phyloP scores from a whole-genome alignment of 2,888 invertebrate species.

The Patella ulyssiponensis region DNA sequence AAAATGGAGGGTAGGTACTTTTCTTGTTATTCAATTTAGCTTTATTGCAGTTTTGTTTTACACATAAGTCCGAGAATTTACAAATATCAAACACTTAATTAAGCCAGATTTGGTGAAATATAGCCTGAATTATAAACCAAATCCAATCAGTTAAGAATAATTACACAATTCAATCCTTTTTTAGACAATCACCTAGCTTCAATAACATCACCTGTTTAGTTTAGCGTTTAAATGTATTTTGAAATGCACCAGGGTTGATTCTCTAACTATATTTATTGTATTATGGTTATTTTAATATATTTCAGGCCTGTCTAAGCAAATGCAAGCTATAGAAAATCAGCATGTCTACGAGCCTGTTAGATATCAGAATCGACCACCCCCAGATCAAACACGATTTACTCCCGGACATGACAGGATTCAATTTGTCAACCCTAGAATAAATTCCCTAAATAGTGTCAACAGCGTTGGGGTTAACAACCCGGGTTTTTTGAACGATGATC shows the following conservation, averaged over 20 bases:
- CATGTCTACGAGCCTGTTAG: not conserved
- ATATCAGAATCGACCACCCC: not conserved
- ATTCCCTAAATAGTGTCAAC: not conserved
- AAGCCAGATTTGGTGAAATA: no score
- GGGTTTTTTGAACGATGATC: not conserved
- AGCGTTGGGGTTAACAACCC: not conserved
- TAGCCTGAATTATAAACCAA: no score
- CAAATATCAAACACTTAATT: no score
- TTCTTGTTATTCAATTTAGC: no score
- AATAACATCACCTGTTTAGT: no score
- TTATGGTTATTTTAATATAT: not conserved
- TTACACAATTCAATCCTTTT: no score
- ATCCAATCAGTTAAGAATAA: no score
- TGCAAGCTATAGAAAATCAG: not conserved
- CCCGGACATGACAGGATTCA: not conserved
- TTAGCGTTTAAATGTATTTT: no score
- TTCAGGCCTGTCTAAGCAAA: not conserved
- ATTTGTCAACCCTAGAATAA: not conserved
- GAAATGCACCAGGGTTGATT: no score
- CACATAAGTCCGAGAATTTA: no score
- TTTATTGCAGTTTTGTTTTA: no score
- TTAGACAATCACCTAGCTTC: no score
- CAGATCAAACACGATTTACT: not conserved
- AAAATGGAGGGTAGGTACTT: conserved; percentile 38
- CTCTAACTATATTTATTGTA: not conserved